Conservation (phyloP, 2,888 invertebrate species). For the Eilema caniola region DNA sequence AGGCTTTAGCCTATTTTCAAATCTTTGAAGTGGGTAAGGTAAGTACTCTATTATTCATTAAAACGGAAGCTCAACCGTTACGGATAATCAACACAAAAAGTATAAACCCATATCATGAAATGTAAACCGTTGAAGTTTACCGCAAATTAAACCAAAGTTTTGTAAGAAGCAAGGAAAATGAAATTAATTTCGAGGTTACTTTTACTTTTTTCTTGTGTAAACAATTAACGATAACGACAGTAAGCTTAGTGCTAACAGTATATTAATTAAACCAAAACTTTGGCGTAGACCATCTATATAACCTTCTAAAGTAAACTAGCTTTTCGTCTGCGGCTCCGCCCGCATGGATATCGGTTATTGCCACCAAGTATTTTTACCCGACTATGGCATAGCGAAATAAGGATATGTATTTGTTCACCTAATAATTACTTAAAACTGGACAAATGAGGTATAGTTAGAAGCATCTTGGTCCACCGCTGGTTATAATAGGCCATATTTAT, state of each 20-base stretch:
- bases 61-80: conserved; percentile 29
- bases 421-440: no score
- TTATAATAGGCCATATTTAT: no score
- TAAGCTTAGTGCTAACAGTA: not conserved
- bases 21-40: conserved; percentile 17
- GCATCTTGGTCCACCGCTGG: no score
- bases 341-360: no score
- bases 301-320: not conserved
- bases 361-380: no score
- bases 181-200: conserved; percentile 20
- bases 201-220: not conserved
- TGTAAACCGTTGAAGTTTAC: conserved; percentile 12
- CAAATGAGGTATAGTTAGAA: no score
- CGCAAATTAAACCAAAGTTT: conserved; percentile 24
- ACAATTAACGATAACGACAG: not conserved
- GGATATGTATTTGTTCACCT: no score
- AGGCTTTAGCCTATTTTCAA: not conserved
- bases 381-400: no score
- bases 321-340: no score
- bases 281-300: not conserved
- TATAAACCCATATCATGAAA: conserved; percentile 8
- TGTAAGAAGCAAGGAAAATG: conserved; percentile 22
- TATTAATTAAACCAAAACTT: conserved; percentile 1
- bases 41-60: conserved; percentile 28
- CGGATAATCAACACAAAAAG: conserved; percentile 27